Evolutionary conservation across 2,888 invertebrate genomes (phyloP), one percentile per base, ranked within the genome.

Genomic region (Erebia palarica): DNA sequence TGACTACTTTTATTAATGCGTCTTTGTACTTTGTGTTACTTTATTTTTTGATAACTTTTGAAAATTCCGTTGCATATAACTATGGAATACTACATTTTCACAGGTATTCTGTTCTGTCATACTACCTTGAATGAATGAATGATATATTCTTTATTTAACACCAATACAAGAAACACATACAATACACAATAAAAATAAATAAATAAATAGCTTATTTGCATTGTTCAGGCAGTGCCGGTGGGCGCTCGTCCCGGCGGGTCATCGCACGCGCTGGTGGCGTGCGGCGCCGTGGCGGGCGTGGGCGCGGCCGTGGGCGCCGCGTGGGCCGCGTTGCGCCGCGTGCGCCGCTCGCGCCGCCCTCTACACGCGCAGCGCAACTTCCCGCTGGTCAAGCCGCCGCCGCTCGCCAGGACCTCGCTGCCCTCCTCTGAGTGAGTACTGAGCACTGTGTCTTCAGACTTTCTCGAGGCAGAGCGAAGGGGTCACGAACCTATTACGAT

Each of bases 351-450:
- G 44, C 77, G 78, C 21, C 78, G 77, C 70, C 63, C 79, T 73
- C 71, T 70, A 76, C 59, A 75, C 68, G 67, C 75, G 65, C 73
- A 75, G 66, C 76, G 77, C 61, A 67, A 75, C 74, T 74, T 73
- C 71, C 79, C 80, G 71, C 76, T 73, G 76, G 75, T 82, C 81
- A 78, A 81, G 75, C 76, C 74, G 72, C 78, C 80, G 68, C 79
- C 78, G 65, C 75, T 71, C 73, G 72, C 75, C 72, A 67, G 76
- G 36, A 74, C 79, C 7, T 77, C 82, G 65, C 72, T 78, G 71
- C 75, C 77, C 73, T 73, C 77, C 74, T 84, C 92, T 73, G 80
- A 93, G 94, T 78, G 82, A 93, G 84, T 91, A 85, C 18, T 16
- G n/a, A 1, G 36, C 36, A 36, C 3, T 27, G 36, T 53, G 16